Conservation (phyloP, 2,888 invertebrate species). For the Quadroppia sp. region DNA sequence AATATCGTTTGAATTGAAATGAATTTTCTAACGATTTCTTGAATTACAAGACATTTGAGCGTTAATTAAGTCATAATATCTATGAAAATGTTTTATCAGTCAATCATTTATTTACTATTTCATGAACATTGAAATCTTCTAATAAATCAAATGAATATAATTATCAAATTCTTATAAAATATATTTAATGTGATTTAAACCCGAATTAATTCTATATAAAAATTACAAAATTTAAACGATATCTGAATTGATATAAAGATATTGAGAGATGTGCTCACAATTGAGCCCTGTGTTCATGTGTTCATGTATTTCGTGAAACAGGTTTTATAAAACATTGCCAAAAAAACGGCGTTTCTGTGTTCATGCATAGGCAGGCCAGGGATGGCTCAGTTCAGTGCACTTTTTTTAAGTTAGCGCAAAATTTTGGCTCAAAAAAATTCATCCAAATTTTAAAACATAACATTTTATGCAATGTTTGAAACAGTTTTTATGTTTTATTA, state of each 20-base stretch:
- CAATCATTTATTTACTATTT: too few relatives aligned
- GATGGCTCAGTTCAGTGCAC: neutral
- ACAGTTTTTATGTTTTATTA: slow-evolving; percentile 12
- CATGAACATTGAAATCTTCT: too few relatives aligned
- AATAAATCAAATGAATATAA: too few relatives aligned
- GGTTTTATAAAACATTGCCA: neutral
- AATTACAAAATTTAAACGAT: neutral
- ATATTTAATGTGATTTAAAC: too few relatives aligned
- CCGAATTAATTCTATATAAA: neutral
- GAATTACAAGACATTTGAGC: too few relatives aligned
- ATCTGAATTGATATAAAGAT: neutral
- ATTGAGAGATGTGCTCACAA: slow-evolving; percentile 3
- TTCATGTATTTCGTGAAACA: neutral
- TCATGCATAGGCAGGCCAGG: too few relatives aligned
- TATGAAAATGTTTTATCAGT: too few relatives aligned
- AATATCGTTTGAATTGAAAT: too few relatives aligned
- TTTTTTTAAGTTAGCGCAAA: neutral
- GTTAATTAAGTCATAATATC: too few relatives aligned
- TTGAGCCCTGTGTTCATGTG: too few relatives aligned
- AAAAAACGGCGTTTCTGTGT: neutral
- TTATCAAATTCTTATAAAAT: too few relatives aligned
- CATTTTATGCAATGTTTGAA: neutral
- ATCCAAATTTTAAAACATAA: slow-evolving; percentile 2
- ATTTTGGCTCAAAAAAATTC: neutral
- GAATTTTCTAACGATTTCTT: too few relatives aligned